A percentile compares a stretch with the other conserved stretches of the same genome.
phyloP scores from a whole-genome alignment of 64 coral and sea anemone species.

The Pocillopora damicornis region DNA sequence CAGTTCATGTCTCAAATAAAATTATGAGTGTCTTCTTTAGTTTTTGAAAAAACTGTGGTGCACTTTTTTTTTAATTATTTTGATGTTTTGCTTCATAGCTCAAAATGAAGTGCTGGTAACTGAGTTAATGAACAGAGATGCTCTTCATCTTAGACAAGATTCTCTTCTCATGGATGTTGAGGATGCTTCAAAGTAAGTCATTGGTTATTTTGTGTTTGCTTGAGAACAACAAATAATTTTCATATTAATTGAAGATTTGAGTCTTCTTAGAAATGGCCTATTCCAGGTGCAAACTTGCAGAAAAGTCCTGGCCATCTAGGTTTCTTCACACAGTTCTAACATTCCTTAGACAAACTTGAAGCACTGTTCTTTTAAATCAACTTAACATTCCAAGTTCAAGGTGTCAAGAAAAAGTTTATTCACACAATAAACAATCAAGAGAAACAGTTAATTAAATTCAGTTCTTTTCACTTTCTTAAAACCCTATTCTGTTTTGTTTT shows the following conservation, averaged over 20 bases:
- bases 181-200: constrained; percentile 89
- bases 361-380: too few relatives aligned
- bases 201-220: not conserved
- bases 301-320: too few relatives aligned
- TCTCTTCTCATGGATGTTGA: constrained; percentile 87
- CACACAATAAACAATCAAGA: too few relatives aligned
- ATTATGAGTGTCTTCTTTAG: not conserved
- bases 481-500: not conserved
- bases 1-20: not conserved
- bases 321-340: too few relatives aligned
- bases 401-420: too few relatives aligned
- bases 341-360: too few relatives aligned
- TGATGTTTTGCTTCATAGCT: constrained; percentile 42
- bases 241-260: too few relatives aligned
- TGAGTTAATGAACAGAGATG: constrained; percentile 75
- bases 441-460: not conserved
- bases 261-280: too few relatives aligned
- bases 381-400: too few relatives aligned
- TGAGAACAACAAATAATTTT: not conserved
- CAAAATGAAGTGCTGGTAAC: constrained; percentile 89
- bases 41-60: not conserved
- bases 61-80: not conserved
- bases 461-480: not conserved
- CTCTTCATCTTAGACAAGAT: constrained; percentile 76
- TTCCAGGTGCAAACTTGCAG: too few relatives aligned